These are phyloP conservation scores for Drosophila mayri DNA, from an alignment of 1,140 invertebrate genomes.

Conservation along the genomic window DNA sequence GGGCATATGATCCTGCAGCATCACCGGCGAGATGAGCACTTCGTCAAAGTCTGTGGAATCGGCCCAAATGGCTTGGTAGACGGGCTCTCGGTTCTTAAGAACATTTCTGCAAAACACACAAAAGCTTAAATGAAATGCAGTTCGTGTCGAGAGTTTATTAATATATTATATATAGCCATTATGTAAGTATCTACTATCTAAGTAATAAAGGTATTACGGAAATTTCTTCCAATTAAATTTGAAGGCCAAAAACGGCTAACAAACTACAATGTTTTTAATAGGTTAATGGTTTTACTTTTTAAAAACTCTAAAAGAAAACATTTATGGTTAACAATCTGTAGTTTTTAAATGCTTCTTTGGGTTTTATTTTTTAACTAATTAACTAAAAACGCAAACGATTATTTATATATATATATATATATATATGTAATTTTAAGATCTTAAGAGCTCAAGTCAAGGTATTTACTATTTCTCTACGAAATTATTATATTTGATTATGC, in stretches of 20 bases:
- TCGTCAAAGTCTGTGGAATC: conserved; percentile 95
- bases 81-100: conserved; percentile 90
- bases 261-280: background rate
- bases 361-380: background rate
- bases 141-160: background rate
- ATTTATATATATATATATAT: background rate
- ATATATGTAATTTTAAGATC: background rate
- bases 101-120: conserved; percentile 87
- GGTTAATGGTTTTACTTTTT: background rate
- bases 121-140: background rate
- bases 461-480: background rate
- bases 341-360: background rate
- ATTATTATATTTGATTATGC: background rate
- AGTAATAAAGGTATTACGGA: conserved; percentile 6
- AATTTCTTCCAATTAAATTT: conserved; percentile 3
- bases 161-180: background rate
- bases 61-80: conserved; percentile 96
- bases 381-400: background rate
- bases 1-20: conserved; percentile 97
- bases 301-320: background rate
- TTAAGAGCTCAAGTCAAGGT: background rate
- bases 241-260: background rate
- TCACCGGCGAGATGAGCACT: conserved; percentile 95
- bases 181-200: conserved; percentile 3
- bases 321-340: background rate